These are phyloP conservation scores for Cariama cristata DNA, from an alignment of 2,113 vertebrate genomes.

Conservation along the genomic window DNA sequence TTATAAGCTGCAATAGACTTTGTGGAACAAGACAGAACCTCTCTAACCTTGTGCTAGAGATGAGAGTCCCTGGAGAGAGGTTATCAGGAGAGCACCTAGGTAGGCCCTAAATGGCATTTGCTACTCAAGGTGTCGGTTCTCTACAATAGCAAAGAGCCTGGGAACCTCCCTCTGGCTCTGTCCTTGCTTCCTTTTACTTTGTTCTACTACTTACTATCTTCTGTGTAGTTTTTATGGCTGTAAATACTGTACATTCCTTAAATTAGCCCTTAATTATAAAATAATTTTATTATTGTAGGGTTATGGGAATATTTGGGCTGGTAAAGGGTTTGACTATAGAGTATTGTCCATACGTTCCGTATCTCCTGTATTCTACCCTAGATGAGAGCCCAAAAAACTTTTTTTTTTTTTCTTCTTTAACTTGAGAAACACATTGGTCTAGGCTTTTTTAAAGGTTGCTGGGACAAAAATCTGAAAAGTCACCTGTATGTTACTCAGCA, in stretches of 20 bases:
- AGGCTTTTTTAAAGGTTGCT: background rate
- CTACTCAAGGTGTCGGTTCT: background rate
- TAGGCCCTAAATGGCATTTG: background rate
- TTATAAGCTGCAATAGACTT: background rate
- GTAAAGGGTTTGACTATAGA: background rate
- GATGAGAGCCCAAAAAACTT: background rate
- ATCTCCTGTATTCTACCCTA: background rate
- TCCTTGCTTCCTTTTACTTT: background rate
- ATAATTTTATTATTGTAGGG: slow-evolving; percentile 68
- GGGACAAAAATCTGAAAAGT: background rate
- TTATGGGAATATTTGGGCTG: slow-evolving; percentile 12
- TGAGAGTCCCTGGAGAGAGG: background rate
- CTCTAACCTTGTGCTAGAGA: background rate
- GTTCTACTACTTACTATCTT: background rate
- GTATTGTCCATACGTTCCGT: background rate
- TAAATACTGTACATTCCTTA: slow-evolving; percentile 71
- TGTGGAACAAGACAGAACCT: background rate
- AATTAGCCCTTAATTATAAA: slow-evolving; percentile 57
- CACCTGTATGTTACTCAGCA: background rate
- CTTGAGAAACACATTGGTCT: background rate
- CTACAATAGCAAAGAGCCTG: background rate
- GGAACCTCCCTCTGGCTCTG: background rate
- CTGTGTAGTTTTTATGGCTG: slow-evolving; percentile 9
- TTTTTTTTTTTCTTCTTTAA: background rate
- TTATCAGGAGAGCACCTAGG: background rate